Evolutionary conservation across 2,797 vertebrate genomes (phyloP).

Genomic region (Cryptoblepharus egeriae): DNA sequence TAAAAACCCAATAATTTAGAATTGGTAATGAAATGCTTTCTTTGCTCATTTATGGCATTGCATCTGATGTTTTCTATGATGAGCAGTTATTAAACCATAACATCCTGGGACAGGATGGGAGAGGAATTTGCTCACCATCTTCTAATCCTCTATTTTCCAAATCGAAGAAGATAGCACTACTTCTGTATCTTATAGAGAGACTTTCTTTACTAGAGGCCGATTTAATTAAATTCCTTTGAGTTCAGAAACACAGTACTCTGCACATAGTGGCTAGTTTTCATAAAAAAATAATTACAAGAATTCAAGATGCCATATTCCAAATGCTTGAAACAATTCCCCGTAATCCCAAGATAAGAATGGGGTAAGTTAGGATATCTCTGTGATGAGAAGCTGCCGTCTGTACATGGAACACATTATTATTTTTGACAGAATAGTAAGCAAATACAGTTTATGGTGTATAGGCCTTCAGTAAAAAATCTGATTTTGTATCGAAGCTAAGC

Average conservation of each 20-base stretch:
- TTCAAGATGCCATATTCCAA: background rate
- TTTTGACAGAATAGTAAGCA: background rate
- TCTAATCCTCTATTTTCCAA: background rate
- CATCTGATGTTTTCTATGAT: background rate
- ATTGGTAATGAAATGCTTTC: constrained; percentile 20
- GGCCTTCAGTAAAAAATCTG: background rate
- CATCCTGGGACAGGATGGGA: background rate
- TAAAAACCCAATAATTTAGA: constrained; percentile 39
- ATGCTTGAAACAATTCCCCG: background rate
- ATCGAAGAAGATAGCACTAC: background rate
- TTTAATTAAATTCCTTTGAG: no score
- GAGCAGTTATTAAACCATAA: constrained; percentile 11
- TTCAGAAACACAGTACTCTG: background rate
- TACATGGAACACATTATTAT: background rate
- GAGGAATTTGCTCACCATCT: background rate
- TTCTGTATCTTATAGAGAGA: background rate
- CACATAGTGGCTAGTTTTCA: background rate
- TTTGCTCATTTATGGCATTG: constrained; percentile 21
- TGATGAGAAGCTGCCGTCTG: background rate
- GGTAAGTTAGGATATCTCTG: background rate
- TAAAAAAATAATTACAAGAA: background rate
- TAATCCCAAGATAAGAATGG: no score
- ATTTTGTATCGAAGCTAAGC: background rate
- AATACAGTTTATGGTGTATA: background rate
- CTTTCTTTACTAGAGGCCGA: background rate